phyloP scores from a whole-genome alignment of 1,140 invertebrate species.

The Solenopsis fugax region DNA sequence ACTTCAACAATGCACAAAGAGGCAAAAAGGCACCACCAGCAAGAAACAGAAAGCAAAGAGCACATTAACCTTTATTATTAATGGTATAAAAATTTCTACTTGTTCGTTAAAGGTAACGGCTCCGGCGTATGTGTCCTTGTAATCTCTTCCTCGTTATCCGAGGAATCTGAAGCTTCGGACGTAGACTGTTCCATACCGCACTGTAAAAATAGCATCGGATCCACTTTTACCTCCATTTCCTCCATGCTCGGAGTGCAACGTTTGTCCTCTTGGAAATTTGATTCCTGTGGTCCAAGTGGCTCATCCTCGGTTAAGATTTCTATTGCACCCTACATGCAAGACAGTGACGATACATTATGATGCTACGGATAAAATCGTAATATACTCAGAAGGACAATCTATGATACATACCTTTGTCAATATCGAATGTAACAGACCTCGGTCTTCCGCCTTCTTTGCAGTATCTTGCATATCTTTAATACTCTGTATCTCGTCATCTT shows the following conservation, averaged over 20 bases:
- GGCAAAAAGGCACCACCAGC: too few relatives aligned
- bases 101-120: constrained; percentile 72
- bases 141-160: constrained; percentile 80
- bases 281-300: constrained; percentile 73
- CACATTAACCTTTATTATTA: too few relatives aligned
- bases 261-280: constrained; percentile 75
- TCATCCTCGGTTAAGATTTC: constrained; percentile 78
- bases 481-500: constrained; percentile 73
- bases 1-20: too few relatives aligned
- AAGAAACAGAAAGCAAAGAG: too few relatives aligned
- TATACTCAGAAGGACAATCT: constrained; percentile 8
- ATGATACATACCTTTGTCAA: constrained; percentile 85
- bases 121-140: constrained; percentile 67
- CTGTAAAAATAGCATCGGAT: constrained; percentile 88
- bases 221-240: constrained; percentile 88
- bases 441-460: constrained; percentile 81
- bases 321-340: constrained; percentile 75
- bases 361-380: background rate
- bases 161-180: constrained; percentile 82
- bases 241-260: constrained; percentile 82
- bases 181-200: constrained; percentile 84
- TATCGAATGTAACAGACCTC: constrained; percentile 87
- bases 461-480: constrained; percentile 76
- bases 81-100: constrained; percentile 67
- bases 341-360: background rate